phyloP scores from a whole-genome alignment of 2,113 vertebrate species.

The Festucalex cinctus region DNA sequence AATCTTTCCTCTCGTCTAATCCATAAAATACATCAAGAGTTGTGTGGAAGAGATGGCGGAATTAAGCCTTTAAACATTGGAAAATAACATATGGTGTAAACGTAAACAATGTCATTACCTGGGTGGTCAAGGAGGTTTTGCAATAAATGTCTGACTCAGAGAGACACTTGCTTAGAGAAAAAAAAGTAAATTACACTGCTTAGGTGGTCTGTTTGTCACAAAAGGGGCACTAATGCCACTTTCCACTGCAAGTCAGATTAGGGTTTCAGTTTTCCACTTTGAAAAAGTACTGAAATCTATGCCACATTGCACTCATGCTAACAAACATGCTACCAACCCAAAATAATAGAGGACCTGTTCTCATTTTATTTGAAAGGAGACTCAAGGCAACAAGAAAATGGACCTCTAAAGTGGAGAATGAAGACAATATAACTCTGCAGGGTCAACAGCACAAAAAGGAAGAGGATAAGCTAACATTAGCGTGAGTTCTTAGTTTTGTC shows the following conservation, averaged over 20 bases:
- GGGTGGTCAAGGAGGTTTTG: slow-evolving; percentile 33
- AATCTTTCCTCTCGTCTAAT: slow-evolving; percentile 37
- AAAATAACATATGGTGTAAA: slow-evolving; percentile 20
- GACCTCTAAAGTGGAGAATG: no score
- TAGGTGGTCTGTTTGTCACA: slow-evolving; percentile 44
- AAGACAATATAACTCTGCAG: no score
- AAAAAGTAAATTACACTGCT: slow-evolving; percentile 37
- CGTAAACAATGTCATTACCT: slow-evolving; percentile 22
- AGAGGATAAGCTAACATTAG: no score
- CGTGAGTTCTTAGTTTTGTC: no score
- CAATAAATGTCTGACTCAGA: slow-evolving; percentile 35
- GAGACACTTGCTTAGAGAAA: slow-evolving; percentile 25
- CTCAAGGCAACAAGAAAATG: no score
- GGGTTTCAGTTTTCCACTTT: neutral
- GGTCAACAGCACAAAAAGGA: no score
- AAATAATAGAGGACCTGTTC: no score
- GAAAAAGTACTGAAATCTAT: neutral
- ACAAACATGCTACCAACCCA: no score
- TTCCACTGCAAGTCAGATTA: neutral
- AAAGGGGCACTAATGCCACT: slow-evolving; percentile 16
- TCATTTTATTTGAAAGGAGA: no score
- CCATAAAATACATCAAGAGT: slow-evolving; percentile 20
- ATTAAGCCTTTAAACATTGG: slow-evolving; percentile 48
- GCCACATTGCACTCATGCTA: no score
- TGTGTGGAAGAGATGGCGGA: slow-evolving; percentile 27